phyloP scores from a whole-genome alignment of 2,797 vertebrate species.

The Uromys caudimaculatus region DNA sequence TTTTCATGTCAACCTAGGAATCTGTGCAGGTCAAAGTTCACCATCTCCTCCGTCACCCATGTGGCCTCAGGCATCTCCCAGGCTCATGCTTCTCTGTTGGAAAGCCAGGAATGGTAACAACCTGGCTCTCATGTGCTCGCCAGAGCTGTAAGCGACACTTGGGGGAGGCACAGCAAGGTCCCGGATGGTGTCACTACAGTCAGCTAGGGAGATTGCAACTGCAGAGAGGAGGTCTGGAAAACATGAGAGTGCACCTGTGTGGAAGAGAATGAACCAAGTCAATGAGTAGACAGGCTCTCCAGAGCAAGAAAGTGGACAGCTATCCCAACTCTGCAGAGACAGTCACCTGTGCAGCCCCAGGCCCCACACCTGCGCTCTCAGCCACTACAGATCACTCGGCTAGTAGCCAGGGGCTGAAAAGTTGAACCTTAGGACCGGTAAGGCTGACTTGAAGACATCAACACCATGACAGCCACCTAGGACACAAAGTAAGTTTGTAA shows the following conservation, averaged over 20 bases:
- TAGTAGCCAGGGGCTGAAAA: neutral
- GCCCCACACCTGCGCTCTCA: rapidly evolving
- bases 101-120: neutral
- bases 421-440: neutral
- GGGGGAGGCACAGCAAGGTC: neutral
- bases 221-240: too few species aligned
- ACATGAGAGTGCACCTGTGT: neutral
- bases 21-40: neutral
- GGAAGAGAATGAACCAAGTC: neutral
- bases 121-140: too few species aligned
- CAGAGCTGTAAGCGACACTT: neutral
- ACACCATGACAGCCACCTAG: rapidly evolving
- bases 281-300: neutral
- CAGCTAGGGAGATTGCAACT: too few species aligned
- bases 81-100: too few species aligned
- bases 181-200: neutral
- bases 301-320: rapidly evolving
- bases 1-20: neutral
- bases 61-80: neutral
- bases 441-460: rapidly evolving
- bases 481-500: neutral
- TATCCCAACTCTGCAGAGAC: rapidly evolving
- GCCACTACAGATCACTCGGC: rapidly evolving
- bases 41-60: neutral
- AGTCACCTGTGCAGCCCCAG: neutral